Evolutionary conservation across 2,888 invertebrate genomes (phyloP), one percentile per base, ranked within the genome.

Genomic region (Gryllus longicercus): DNA sequence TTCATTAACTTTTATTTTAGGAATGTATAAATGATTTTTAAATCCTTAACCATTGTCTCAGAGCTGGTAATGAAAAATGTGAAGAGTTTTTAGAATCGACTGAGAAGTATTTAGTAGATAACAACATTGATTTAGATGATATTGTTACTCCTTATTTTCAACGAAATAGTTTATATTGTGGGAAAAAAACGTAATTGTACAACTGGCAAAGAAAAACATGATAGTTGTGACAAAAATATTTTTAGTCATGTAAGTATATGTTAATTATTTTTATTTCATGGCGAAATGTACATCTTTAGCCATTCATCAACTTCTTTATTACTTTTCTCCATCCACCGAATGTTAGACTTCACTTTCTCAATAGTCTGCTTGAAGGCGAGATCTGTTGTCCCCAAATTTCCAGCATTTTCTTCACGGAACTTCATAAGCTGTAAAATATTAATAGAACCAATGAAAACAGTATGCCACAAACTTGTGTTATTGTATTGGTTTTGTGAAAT

Each of bases 291-390:
- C 16, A 18, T 63, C 16, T 63, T 63, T 14, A 81, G 75, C 81
- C 81, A 81, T 16, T 78, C 79, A n/a, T 74, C 77, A 21, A 81
- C 80, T n/a, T 74, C 51, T 12, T 50, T 11, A 83, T 89, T 90
- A 85, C 90, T 90, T 50, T 87, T 87, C 78, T 88, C 85, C 88
- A 90, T 90, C 92, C 92, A 92, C 78, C 87, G 86, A 11, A 91
- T 88, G 84, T 91, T 91, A 25, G 87, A 86, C 82, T 87, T 86
- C 0, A 90, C 89, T 79, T 85, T 87, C 85, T 91, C 91, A 51
- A 90, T 88, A 2, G 89, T 88, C 83, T 89, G 89, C 76, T 89
- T 86, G 79, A 90, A 89, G 0, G 90, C 88, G 81, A 88, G 85
- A 5, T 87, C 86, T 0, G 90, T 88, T 2, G 90, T 87, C 8